Evolutionary conservation across 2,113 vertebrate genomes (phyloP).

Genomic region (Rhinolophus sinicus): DNA sequence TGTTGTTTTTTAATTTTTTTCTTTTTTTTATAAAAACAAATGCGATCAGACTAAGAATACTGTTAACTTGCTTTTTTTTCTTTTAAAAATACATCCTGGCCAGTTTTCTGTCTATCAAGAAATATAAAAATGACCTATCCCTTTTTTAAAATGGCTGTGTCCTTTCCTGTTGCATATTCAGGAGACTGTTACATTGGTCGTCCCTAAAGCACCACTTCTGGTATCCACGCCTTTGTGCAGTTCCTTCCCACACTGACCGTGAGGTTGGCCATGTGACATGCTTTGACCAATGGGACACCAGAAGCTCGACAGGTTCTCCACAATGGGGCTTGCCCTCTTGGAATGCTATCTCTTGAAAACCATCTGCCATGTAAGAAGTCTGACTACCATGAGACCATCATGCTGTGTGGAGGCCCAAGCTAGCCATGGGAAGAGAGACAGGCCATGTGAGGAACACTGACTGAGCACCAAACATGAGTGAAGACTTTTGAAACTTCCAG

Average conservation of each 20-base stretch:
- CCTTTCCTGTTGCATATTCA: not conserved
- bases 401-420: too few relatives aligned
- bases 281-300: not conserved
- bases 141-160: not conserved
- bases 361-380: not conserved
- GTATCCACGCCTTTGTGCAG: not conserved
- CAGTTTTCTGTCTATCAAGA: not conserved
- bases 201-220: not conserved
- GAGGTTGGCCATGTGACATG: not conserved
- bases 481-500: not conserved
- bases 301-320: not conserved
- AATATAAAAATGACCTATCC: not conserved
- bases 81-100: not conserved
- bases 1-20: too few relatives aligned
- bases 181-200: not conserved
- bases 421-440: not conserved
- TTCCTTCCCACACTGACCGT: not conserved
- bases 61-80: not conserved
- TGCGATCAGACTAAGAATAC: not conserved
- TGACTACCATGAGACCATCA: too few relatives aligned
- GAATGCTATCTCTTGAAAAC: not conserved
- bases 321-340: not conserved
- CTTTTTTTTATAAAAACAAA: not conserved
- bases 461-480: not conserved
- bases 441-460: accelerated